A percentile compares a stretch with the other conserved stretches of the same genome.
Evolutionary conservation across 2,113 vertebrate species (phyloP).

Genomic region (Mungos mungo): DNA sequence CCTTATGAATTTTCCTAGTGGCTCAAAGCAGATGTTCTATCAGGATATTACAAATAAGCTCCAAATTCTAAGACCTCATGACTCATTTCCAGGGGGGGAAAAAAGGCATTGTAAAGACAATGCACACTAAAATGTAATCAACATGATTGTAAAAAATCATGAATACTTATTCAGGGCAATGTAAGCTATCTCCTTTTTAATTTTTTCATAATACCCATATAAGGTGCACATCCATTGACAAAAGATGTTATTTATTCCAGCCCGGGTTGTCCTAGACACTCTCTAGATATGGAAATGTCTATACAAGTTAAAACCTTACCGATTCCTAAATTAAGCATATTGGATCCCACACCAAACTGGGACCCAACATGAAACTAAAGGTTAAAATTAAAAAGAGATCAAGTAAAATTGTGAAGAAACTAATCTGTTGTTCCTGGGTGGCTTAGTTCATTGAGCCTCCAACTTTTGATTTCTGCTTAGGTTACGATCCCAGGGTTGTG

Average conservation of each 20-base stretch:
- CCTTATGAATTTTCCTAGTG: constrained; percentile 1
- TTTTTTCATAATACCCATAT: background rate
- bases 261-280: background rate
- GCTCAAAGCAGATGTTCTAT: background rate
- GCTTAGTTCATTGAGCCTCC: no score
- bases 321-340: background rate
- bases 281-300: background rate
- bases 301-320: background rate
- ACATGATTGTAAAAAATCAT: background rate
- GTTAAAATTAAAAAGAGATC: background rate
- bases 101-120: background rate
- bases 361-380: background rate
- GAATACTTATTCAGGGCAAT: background rate
- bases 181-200: background rate
- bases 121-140: background rate
- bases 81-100: background rate
- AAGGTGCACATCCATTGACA: background rate
- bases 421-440: background rate
- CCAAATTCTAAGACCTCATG: background rate
- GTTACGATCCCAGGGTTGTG: no score
- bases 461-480: no score
- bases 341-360: background rate
- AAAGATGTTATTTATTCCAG: background rate
- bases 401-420: background rate
- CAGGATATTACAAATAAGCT: constrained; percentile 15